phyloP scores from a whole-genome alignment of 2,888 invertebrate genomes.

The Parnassius mnemosyne region DNA sequence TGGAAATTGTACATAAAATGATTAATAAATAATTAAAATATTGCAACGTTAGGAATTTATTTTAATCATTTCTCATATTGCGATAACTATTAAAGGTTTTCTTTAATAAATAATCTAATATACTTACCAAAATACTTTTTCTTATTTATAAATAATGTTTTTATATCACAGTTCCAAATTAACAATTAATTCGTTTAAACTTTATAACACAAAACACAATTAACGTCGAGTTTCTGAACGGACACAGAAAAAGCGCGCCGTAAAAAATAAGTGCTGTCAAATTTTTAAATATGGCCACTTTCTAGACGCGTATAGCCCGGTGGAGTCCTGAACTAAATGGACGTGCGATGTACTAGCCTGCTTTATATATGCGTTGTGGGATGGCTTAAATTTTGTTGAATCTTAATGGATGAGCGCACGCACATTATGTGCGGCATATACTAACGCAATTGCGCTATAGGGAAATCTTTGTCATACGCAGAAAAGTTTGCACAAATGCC shows the following conservation, averaged over 20 bases:
- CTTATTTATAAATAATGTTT: background rate
- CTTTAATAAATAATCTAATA: background rate
- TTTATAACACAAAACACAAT: constrained; percentile 13
- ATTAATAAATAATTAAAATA: background rate
- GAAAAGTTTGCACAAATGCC: constrained; percentile 1
- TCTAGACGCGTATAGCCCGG: constrained; percentile 15
- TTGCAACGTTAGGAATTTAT: background rate
- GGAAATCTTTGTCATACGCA: background rate
- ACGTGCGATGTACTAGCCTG: constrained; percentile 44
- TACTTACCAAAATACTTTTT: constrained; percentile 10
- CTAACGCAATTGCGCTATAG: constrained; percentile 1
- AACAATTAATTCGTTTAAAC: background rate
- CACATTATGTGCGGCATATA: background rate
- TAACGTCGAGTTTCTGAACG: constrained; percentile 12
- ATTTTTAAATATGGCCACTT: constrained; percentile 13
- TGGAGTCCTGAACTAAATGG: constrained; percentile 53
- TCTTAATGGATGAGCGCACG: constrained; percentile 23
- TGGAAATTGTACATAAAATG: too few species aligned
- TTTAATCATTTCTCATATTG: too few species aligned
- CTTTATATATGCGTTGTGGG: constrained; percentile 49
- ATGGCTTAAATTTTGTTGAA: constrained; percentile 32
- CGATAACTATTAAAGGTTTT: background rate
- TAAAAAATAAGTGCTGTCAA: constrained; percentile 8
- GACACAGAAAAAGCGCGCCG: constrained; percentile 1
- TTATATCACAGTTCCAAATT: constrained; percentile 9